Base-by-base conservation (phyloP, 1,140 invertebrate genomes). In the Danaus plexippus region DNA sequence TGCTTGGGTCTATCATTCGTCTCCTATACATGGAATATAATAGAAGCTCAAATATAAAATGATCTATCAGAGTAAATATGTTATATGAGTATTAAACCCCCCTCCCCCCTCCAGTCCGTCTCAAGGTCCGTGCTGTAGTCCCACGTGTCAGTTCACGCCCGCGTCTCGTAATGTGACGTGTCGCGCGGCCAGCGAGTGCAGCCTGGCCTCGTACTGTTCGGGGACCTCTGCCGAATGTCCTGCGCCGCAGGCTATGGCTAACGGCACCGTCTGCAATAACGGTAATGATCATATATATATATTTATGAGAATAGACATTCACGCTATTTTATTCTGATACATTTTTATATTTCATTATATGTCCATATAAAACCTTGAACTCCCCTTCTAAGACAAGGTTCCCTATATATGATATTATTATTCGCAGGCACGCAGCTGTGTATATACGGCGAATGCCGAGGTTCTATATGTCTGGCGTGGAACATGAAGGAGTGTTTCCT, bases 401-500 rank as follows among this genome's bases (percentile, higher is more conserved):
- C n/a, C n/a, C 18, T 22, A 2, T 3, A 48, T 55, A 11, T 46
- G 3, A 43, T 50, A 32, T 51, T 22, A 43, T 51, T 44, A 51
- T 9, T 46, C 47, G 2, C 72, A 88, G 87, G 89, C 64, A 93
- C 92, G 11, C 90, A 96, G 85, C 88, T 98, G n/a, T 99, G 98
- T 81, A 94, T 95, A 64, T 92, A 91, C 42, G 98, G 98, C 22
- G 95, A 98, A 67, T 99, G 98, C 81, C 92, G 92, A 40, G 97
- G 96, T 32, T 98, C 97, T 0, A 97, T 99, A 61, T 99, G 98
- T 85, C 89, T 97, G 53, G 94, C 95, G 72, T 98, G 97, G 92
- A 94, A 95, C 72, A 91, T 99, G 87, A 93, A 94, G 45, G 97
- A 99, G 76, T 99, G 98, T 79, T 99, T 98, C 87, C 90, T 98